Conservation (phyloP, 2,797 vertebrate species). For the Cryptoblepharus egeriae region DNA sequence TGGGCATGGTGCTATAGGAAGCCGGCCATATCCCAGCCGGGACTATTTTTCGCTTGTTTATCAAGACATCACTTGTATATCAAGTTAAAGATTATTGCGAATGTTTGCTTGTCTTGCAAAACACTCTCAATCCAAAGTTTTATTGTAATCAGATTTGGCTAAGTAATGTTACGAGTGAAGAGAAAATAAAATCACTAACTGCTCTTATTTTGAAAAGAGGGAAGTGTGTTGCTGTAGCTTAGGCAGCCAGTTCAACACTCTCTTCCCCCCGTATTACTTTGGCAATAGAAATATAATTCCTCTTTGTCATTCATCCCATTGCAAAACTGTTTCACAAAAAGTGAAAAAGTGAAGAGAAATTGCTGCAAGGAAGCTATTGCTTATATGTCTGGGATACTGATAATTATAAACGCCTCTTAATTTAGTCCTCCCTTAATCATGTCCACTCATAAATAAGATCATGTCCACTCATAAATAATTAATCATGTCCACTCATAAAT, state of each 20-base stretch:
- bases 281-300: not conserved
- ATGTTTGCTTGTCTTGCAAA: too few relatives aligned
- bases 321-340: not conserved
- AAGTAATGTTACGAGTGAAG: not conserved
- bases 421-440: too few relatives aligned
- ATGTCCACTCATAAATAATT: not conserved
- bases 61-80: too few relatives aligned
- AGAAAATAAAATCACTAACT: not conserved
- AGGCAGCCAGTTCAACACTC: not conserved
- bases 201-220: not conserved
- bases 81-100: too few relatives aligned
- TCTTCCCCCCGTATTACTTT: not conserved
- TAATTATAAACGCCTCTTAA: too few relatives aligned
- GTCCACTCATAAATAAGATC: not conserved
- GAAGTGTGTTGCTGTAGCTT: not conserved
- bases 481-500: not conserved
- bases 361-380: not conserved
- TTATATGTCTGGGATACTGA: too few relatives aligned
- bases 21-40: too few relatives aligned
- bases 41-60: too few relatives aligned
- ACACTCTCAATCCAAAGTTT: too few relatives aligned
- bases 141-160: not conserved
- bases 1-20: too few relatives aligned
- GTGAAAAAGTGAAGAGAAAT: not conserved
- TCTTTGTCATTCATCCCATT: not conserved